Percentiles rank a stretch among this genome's conserved stretches.
phyloP scores from a whole-genome alignment of 2,797 vertebrate species.

The Pseudochirops cupreus region DNA sequence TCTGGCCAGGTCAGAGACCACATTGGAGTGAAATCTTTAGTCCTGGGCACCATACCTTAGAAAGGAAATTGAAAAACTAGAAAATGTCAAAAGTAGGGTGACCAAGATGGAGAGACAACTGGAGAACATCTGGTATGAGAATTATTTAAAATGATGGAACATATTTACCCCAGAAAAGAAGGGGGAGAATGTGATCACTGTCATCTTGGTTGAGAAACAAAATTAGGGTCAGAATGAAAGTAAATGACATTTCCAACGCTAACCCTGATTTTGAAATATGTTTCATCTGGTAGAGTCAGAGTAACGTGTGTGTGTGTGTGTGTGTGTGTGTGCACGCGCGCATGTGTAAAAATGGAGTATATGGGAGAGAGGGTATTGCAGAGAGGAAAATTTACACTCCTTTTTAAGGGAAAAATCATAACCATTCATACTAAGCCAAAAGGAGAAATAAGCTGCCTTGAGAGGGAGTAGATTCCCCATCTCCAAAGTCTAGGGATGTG shows the following conservation, averaged over 20 bases:
- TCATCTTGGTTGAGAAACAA: neutral
- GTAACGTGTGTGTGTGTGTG: neutral
- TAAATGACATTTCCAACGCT: neutral
- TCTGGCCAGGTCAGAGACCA: neutral
- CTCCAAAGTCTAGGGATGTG: neutral
- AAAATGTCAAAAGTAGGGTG: neutral
- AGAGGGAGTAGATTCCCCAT: neutral
- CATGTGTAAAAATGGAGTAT: neutral
- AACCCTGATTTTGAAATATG: neutral
- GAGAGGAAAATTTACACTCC: neutral
- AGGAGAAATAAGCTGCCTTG: neutral
- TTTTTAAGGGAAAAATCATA: neutral
- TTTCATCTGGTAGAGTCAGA: neutral
- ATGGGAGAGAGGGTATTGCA: neutral
- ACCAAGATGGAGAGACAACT: neutral
- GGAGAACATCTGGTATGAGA: neutral
- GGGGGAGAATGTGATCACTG: neutral
- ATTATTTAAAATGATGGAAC: neutral
- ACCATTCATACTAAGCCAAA: neutral
- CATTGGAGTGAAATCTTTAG: neutral
- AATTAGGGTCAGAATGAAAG: neutral
- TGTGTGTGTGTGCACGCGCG: too few species aligned
- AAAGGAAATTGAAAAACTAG: neutral
- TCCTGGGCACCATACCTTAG: neutral
- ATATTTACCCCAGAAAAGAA: neutral